A percentile compares a stretch with the other conserved stretches of the same genome.
Evolutionary conservation across 2,797 vertebrate species (phyloP).

Genomic region (Pangasius mekongensis): DNA sequence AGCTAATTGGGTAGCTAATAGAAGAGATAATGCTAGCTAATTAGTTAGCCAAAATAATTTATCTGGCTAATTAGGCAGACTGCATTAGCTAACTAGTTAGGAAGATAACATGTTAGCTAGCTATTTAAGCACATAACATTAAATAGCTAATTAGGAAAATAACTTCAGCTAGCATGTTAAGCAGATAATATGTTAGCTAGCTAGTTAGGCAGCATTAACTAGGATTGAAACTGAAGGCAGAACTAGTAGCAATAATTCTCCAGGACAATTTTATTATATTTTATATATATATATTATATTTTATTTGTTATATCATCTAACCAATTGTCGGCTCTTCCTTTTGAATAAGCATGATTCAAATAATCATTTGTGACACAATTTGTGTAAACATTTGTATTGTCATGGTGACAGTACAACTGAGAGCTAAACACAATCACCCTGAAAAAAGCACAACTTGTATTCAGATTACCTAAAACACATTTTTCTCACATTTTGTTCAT

Average conservation of each 20-base stretch:
- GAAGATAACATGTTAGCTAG: background rate
- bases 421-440: background rate
- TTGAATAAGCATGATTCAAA: background rate
- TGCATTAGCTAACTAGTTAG: background rate
- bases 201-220: background rate
- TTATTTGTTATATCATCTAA: background rate
- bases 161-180: background rate
- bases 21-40: background rate
- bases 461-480: background rate
- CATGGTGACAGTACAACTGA: background rate
- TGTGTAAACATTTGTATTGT: background rate
- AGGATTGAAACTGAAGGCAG: background rate
- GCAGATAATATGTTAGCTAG: too few species aligned
- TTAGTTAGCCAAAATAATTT: background rate
- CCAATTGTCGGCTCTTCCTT: background rate
- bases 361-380: background rate
- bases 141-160: background rate
- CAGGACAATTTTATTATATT: too few species aligned
- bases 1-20: background rate
- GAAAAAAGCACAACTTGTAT: too few species aligned
- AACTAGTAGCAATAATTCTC: background rate
- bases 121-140: background rate
- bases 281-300: too few species aligned
- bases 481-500: background rate
- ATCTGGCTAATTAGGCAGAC: background rate